Evolutionary conservation across 2,797 vertebrate genomes (phyloP).

Genomic region (Coilia nasus): DNA sequence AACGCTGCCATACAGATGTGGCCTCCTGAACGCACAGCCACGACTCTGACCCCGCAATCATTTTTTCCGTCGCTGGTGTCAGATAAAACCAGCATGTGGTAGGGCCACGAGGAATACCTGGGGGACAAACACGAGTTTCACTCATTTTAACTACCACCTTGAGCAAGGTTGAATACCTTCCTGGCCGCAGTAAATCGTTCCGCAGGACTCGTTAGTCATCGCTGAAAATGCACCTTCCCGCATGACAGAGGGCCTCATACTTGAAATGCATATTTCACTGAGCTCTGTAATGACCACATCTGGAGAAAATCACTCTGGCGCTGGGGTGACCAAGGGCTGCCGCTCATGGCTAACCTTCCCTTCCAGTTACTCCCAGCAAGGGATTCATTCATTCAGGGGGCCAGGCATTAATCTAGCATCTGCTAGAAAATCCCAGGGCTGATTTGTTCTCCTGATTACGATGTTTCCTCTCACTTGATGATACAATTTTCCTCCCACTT

Average conservation of each 20-base stretch:
- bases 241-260: background rate
- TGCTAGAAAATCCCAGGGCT: constrained; percentile 12
- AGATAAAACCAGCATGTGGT: background rate
- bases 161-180: constrained; percentile 19
- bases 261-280: constrained; percentile 22
- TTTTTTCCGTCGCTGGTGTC: background rate
- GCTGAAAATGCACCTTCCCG: constrained; percentile 2
- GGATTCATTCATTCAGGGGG: constrained; percentile 17
- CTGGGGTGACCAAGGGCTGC: background rate
- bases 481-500: background rate
- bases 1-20: background rate
- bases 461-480: constrained; percentile 25
- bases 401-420: constrained; percentile 16
- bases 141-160: constrained; percentile 25
- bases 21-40: background rate
- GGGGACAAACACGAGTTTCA: background rate
- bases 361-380: constrained; percentile 8
- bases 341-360: background rate
- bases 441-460: constrained; percentile 5
- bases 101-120: background rate
- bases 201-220: background rate
- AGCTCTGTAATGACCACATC: constrained; percentile 24
- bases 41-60: background rate
- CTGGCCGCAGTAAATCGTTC: constrained; percentile 17
- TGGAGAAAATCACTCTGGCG: constrained; percentile 14